Base-by-base conservation (phyloP, 2,113 vertebrate genomes). In the Barbus barbus region DNA sequence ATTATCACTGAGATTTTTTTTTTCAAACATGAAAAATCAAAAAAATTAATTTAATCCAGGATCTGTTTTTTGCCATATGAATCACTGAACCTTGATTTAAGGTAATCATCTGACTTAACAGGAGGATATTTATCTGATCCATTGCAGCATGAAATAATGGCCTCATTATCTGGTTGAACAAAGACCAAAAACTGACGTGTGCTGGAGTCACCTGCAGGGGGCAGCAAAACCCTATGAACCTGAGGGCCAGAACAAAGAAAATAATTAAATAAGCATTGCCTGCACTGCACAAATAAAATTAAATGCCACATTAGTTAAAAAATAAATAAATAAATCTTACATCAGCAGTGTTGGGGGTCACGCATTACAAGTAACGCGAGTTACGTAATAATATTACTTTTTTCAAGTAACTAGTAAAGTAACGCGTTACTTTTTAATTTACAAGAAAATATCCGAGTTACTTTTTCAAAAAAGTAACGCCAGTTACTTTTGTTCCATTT, bases 101-200 rank as follows among this genome's bases (percentile, higher is more conserved):
- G 83, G 81, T 92, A 94, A 36, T 44, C 86, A 0, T 86, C 16
- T 7, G 91, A 9, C 3, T 20, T 91, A 0, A 95, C 58, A 0
- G 93, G 89, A 0, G 91, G 91, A 80, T 94, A 93, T 85, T 93
- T 95, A 83, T 91, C 56, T 2, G 91, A 91, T 20, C 93, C 93
- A 44, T 94, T 90, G 5, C 75, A 92, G 84, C 93, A 94, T 36
- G 44, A 86, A 56, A 95, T 89, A 11, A 93, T 18, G 2, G 89
- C 90, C 0, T 90, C 84, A 0, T 94, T 63, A 4, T 93, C 94
- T 0, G 94, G 94, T 0, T 94, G 93, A 4, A 91, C 82, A 7
- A 95, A 95, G 5, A 86, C 93, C 87, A 95, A 31, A 38, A 92
- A 94, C 91, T 94, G 94, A 9, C 93, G 92, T 9, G 90, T 88